Percentiles rank a stretch among this genome's conserved stretches.
phyloP scores from a whole-genome alignment of 2,888 invertebrate species.

The Nemurella pictetii region DNA sequence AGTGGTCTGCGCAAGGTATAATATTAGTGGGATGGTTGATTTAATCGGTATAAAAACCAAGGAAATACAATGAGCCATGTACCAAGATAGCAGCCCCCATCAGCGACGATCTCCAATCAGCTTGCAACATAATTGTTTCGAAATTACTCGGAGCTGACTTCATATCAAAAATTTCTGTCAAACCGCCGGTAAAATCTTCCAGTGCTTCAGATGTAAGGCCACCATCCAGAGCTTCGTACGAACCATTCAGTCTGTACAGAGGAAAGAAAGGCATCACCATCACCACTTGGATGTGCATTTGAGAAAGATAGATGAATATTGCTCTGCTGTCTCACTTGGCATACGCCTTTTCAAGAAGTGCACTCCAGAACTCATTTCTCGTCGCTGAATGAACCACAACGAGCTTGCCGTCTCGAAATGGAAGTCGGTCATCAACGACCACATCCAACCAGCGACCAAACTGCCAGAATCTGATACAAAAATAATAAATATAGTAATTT shows the following conservation, averaged over 20 bases:
- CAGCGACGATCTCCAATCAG: constrained; percentile 56
- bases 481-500: too few relatives aligned
- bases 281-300: too few relatives aligned
- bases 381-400: constrained; percentile 58
- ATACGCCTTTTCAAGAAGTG: constrained; percentile 62
- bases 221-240: constrained; percentile 62
- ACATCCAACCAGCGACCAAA: constrained; percentile 60
- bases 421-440: constrained; percentile 61
- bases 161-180: constrained; percentile 51
- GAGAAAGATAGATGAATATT: too few relatives aligned
- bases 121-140: constrained; percentile 57
- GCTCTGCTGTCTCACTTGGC: constrained; percentile 59
- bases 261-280: too few relatives aligned
- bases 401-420: constrained; percentile 52
- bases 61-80: too few relatives aligned
- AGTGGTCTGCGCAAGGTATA: too few relatives aligned
- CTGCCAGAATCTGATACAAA: constrained; percentile 58
- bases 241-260: constrained; percentile 61
- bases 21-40: too few relatives aligned
- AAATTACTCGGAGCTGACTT: constrained; percentile 53
- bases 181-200: constrained; percentile 61
- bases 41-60: too few relatives aligned
- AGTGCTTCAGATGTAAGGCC: constrained; percentile 62
- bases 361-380: constrained; percentile 62
- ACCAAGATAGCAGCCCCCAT: constrained; percentile 62